Conservation (phyloP, 2,113 vertebrate species). For the Osmerus eperlanus region DNA sequence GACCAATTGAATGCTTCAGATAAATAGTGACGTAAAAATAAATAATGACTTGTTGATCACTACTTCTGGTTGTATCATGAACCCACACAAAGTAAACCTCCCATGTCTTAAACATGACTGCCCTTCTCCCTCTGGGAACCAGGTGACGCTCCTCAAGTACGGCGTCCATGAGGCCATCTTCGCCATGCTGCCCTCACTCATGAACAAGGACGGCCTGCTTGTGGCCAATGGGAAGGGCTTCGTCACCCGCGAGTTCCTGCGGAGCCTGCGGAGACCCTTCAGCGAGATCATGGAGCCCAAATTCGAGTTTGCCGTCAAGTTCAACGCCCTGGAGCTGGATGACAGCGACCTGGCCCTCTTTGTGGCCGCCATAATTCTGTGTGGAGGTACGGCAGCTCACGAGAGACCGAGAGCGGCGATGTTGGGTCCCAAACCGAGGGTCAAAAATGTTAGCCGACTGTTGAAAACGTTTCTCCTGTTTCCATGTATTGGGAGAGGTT, state of each 20-base stretch:
- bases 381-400: slow-evolving; percentile 75
- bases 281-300: slow-evolving; percentile 87
- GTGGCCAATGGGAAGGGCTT: slow-evolving; percentile 84
- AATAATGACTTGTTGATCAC: too few relatives aligned
- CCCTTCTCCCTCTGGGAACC: not conserved
- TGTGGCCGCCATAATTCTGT: slow-evolving; percentile 86
- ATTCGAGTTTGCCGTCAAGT: slow-evolving; percentile 86
- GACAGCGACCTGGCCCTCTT: slow-evolving; percentile 87
- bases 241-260: slow-evolving; percentile 84
- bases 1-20: too few relatives aligned
- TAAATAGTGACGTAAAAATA: too few relatives aligned
- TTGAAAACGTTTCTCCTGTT: too few relatives aligned
- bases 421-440: not conserved
- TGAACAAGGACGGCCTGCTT: slow-evolving; percentile 87
- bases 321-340: slow-evolving; percentile 85
- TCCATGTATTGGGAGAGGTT: too few relatives aligned
- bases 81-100: too few relatives aligned
- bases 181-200: slow-evolving; percentile 86
- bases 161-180: slow-evolving; percentile 88
- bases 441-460: not conserved
- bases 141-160: slow-evolving; percentile 84
- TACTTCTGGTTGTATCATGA: too few relatives aligned
- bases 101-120: not conserved
- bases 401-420: too few relatives aligned
- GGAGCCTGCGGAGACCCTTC: slow-evolving; percentile 85